phyloP scores from a whole-genome alignment of 2,888 invertebrate species.

The Drosophila pseudotakahashii region DNA sequence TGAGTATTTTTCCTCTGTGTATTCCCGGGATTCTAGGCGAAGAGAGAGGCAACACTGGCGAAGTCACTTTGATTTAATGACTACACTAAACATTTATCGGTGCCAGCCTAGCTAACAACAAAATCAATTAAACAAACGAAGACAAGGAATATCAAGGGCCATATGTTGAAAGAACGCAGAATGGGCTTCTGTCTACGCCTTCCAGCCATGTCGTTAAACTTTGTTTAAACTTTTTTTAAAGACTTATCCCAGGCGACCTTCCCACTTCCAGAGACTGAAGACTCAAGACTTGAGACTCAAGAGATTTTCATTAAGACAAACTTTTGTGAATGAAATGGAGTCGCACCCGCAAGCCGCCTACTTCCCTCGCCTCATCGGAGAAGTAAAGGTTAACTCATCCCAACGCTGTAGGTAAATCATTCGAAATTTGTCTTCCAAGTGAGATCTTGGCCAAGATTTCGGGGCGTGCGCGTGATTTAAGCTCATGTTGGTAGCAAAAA shows the following conservation, averaged over 20 bases:
- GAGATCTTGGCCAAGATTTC: conserved; percentile 67
- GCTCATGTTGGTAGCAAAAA: conserved; percentile 60
- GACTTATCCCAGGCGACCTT: conserved; percentile 65
- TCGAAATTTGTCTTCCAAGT: conserved; percentile 71
- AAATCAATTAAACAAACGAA: conserved; percentile 75
- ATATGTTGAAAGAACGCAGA: conserved; percentile 18
- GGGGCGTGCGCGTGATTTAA: conserved; percentile 74
- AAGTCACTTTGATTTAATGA: conserved; percentile 52
- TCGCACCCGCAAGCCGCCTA: conserved; percentile 38
- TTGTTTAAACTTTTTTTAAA: conserved; percentile 29
- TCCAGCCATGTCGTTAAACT: conserved; percentile 52
- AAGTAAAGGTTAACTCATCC: conserved; percentile 19
- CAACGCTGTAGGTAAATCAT: conserved; percentile 78
- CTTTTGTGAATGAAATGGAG: conserved; percentile 69
- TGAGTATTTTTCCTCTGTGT: conserved; percentile 9
- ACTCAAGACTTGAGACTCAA: conserved; percentile 11
- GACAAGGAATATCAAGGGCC: conserved; percentile 9
- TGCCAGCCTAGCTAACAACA: conserved; percentile 59
- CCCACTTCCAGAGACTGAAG: conserved; percentile 23
- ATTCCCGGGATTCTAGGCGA: conserved; percentile 18
- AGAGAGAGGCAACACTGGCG: conserved; percentile 1
- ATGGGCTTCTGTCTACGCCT: conserved; percentile 31
- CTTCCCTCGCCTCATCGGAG: conserved; percentile 13
- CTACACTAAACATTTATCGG: conserved; percentile 54
- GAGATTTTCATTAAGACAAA: conserved; percentile 78